Base-by-base conservation (phyloP, 1,140 invertebrate species). In the Conus ventricosus region DNA sequence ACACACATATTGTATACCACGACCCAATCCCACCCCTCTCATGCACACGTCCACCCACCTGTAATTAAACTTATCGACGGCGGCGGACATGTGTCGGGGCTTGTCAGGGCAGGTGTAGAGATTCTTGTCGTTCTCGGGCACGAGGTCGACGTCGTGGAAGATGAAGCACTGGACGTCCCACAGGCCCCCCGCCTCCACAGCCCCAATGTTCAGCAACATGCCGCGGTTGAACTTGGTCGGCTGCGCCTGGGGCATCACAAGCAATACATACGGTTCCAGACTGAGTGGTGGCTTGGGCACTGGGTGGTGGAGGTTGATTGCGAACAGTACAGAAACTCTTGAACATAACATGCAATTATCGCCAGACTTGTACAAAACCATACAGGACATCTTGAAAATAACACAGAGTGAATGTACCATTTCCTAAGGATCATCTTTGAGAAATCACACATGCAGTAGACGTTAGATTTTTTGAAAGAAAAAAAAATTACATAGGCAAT, bases 181-280 rank as follows among this genome's bases (percentile, higher is more conserved):
- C 71, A 97, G 95, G 93, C 97, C 97, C 90, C 97, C 95, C 3
- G 98, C 97, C 95, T 99, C 98, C 71, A 96, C 96, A 95, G 97
- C 99, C 11, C 98, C 99, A n/a, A 99, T 97, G 95, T 99, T 99
- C 97, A 99, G 98, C 81, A 99, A 96, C 96, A 97, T 97, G 2
- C 98, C 99, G 87, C 98, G 96, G 95, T 99, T 99, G 94, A 99
- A 99, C 23, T 96, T 96, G 13, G 96, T 96, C 55, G 88, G 88
- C n/a, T 80, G 39, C 13, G 80, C 87, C 92, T 92, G 80, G 10
- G 8, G 81, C 39, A 39, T 39, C 39, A 39, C 39, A 39, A 1
- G 39, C 39, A 39, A 39, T 39, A 39, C 39, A 39, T 39, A 39
- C 0, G 39, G 39, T 71, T 71, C 15, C 15, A 39, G 39, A 39